Conservation (phyloP, 2,797 vertebrate species). For the Darevskia mixta region DNA sequence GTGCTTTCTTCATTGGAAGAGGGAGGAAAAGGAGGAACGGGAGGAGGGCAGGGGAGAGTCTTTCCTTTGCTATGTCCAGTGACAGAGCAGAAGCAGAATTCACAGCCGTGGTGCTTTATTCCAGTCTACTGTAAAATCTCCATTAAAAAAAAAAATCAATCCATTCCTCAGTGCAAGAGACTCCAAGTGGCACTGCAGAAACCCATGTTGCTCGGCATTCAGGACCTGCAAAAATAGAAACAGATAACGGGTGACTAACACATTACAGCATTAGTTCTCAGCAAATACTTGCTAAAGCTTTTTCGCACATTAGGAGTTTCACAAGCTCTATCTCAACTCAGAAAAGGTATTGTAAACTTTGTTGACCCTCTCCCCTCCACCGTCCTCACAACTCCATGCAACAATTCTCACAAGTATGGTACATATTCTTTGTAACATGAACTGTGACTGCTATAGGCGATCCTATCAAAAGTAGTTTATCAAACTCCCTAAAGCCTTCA, state of each 20-base stretch:
- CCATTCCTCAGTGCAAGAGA: slow-evolving; percentile 43
- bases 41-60: background rate
- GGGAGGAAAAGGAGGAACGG: slow-evolving; percentile 34
- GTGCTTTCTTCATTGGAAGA: slow-evolving; percentile 49
- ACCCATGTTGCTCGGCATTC: slow-evolving; percentile 76
- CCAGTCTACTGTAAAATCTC: slow-evolving; percentile 53
- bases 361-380: background rate
- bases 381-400: background rate
- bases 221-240: slow-evolving; percentile 84
- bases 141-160: slow-evolving; percentile 44
- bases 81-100: slow-evolving; percentile 47
- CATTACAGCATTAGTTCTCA: slow-evolving; percentile 71
- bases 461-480: background rate
- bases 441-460: background rate
- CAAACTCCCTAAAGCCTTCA: background rate
- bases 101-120: slow-evolving; percentile 44
- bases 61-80: slow-evolving; percentile 50
- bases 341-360: slow-evolving; percentile 8
- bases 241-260: slow-evolving; percentile 80
- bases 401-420: background rate
- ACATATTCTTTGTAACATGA: background rate
- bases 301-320: slow-evolving; percentile 64
- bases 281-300: slow-evolving; percentile 74
- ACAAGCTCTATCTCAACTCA: slow-evolving; percentile 67
- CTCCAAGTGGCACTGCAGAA: slow-evolving; percentile 62